Base-by-base conservation (phyloP, 2,888 invertebrate genomes). In the Amiota minor region DNA sequence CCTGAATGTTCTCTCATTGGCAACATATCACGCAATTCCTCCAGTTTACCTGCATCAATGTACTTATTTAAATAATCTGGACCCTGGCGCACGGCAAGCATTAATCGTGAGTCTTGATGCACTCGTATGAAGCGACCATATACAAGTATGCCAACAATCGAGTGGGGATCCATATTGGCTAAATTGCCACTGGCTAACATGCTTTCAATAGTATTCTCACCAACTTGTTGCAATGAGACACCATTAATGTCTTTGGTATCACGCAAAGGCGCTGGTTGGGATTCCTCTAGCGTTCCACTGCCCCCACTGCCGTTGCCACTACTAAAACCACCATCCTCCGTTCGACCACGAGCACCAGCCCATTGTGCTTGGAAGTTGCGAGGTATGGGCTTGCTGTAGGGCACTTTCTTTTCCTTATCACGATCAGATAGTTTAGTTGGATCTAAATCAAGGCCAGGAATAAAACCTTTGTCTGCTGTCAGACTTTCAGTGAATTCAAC, bases 351-450 rank as follows among this genome's bases (percentile, higher is more conserved):
- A 71, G 94, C 94, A 88, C 95, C 95, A 84, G 96, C 96, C 98
- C 98, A 98, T 80, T 97, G 97, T n/a, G 96, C 96, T 91, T 98
- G 97, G 91, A 98, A 98, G 87, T 97, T 96, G 83, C 96, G 93
- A 2, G 98, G 98, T 88, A 98, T 98, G 16, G 98, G 98, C 89
- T 98, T 97, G 82, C 97, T 96, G 87, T 97, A 98, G 9, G 98
- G 98, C 72, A 97, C 96, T 88, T 95, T 95, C 86, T 95, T 95
- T 55, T 94, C 92, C 81, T 94, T 94, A 88, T 94, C 94, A 74
- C 92, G 92, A 85, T 94, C 93, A 92, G 74, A 91, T 87, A 3
- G 45, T 75, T 91, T 90, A 77, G 92, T 91, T 11, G 92, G 91
- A 86, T 96, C 95, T 83, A 97, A 92, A 90, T 97, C 97, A 73